A percentile compares a stretch with the other conserved stretches of the same genome.
Conservation (phyloP, 2,888 invertebrate genomes). For the Melanostoma mellinum region DNA sequence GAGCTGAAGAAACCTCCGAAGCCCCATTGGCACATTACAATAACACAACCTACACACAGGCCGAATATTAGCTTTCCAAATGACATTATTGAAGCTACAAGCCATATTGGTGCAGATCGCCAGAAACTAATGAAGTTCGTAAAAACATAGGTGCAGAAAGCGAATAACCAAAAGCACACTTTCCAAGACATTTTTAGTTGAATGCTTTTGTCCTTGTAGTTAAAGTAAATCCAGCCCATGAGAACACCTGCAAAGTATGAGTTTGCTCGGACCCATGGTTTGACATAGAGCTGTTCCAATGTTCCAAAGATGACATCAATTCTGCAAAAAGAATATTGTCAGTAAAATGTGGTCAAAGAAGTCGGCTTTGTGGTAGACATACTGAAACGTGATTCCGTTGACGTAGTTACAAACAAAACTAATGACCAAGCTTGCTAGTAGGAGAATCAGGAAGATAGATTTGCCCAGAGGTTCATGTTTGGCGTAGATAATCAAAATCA, state of each 20-base stretch:
- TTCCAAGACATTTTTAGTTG: constrained; percentile 54
- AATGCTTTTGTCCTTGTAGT: constrained; percentile 45
- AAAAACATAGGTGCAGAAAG: constrained; percentile 73
- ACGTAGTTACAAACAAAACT: constrained; percentile 76
- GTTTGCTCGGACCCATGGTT: constrained; percentile 77
- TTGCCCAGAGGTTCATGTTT: constrained; percentile 75
- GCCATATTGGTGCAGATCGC: constrained; percentile 76
- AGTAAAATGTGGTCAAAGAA: background rate
- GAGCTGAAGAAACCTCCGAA: constrained; percentile 75
- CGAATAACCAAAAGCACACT: constrained; percentile 76
- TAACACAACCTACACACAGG: constrained; percentile 75
- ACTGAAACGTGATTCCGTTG: constrained; percentile 78
- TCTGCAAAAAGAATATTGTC: constrained; percentile 70
- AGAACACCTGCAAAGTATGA: constrained; percentile 78
- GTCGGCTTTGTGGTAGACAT: constrained; percentile 66
- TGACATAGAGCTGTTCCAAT: constrained; percentile 76
- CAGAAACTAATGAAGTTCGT: constrained; percentile 78
- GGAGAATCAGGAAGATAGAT: constrained; percentile 73
- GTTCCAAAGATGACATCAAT: constrained; percentile 77
- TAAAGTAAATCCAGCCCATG: constrained; percentile 76
- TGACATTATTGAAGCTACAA: constrained; percentile 77
- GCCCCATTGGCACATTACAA: constrained; percentile 76
- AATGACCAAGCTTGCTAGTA: constrained; percentile 72
- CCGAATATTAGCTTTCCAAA: constrained; percentile 78
- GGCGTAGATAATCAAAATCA: constrained; percentile 75